Evolutionary conservation across 2,113 vertebrate species (phyloP).

Genomic region (Psophia crepitans): DNA sequence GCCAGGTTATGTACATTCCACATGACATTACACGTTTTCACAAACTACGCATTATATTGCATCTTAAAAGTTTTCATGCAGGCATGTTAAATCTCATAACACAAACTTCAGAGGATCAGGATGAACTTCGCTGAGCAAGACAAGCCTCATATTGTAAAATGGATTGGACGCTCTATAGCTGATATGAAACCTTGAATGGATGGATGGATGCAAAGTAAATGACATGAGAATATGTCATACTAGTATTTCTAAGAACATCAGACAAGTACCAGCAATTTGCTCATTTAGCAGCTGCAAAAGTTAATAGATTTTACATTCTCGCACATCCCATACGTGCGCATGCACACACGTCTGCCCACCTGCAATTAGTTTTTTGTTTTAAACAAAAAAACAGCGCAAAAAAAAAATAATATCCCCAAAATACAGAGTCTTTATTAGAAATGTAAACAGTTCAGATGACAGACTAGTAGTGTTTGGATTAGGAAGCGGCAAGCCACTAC

Average conservation of each 20-base stretch:
- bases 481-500: not conserved
- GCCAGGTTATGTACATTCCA: not conserved
- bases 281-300: not conserved
- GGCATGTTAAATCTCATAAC: not conserved
- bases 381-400: not conserved
- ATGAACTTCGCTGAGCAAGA: not conserved
- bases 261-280: not conserved
- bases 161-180: not conserved
- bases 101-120: not conserved
- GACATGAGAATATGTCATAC: not conserved
- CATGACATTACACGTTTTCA: not conserved
- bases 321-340: not conserved
- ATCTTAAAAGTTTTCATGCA: not conserved
- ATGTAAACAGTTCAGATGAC: not conserved
- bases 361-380: not conserved
- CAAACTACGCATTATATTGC: not conserved
- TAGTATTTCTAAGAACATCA: not conserved
- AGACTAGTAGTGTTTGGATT: not conserved
- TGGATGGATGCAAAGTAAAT: not conserved
- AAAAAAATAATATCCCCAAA: not conserved
- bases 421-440: not conserved
- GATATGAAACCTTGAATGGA: not conserved
- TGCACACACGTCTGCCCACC: not conserved
- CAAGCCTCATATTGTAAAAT: not conserved
- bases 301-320: not conserved